Conservation (phyloP, 2,888 invertebrate genomes). For the Pyrrhosoma nymphula region DNA sequence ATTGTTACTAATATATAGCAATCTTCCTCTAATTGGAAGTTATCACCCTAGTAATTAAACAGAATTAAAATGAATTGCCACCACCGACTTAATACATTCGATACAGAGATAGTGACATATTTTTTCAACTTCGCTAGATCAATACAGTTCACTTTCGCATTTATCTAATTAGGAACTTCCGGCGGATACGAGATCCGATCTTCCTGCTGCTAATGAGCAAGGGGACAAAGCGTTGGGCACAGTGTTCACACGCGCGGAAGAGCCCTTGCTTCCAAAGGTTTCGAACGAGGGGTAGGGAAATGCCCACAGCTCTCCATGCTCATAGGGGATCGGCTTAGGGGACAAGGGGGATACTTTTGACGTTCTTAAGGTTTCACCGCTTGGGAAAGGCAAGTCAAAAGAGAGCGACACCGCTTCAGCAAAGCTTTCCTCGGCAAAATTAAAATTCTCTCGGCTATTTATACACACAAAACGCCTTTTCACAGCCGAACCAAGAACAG, state of each 20-base stretch:
- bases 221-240: background rate
- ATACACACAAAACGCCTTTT: background rate
- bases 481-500: no score
- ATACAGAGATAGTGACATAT: background rate
- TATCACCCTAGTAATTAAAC: no score
- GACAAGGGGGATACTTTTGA: background rate
- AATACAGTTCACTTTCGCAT: background rate
- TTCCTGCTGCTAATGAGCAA: background rate
- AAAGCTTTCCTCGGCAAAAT: background rate
- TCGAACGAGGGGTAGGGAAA: background rate
- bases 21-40: no score
- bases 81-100: no score
- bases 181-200: background rate
- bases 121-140: background rate
- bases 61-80: no score
- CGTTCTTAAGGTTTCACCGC: background rate
- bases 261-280: background rate
- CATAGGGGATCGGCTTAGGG: background rate
- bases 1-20: no score
- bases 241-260: background rate
- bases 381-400: background rate
- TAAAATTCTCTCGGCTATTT: background rate
- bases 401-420: background rate
- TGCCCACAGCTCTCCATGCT: background rate
- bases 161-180: background rate